Percentiles rank a stretch among this genome's conserved stretches.
phyloP scores from a whole-genome alignment of 2,888 invertebrate genomes.

The Terebella lapidaria region DNA sequence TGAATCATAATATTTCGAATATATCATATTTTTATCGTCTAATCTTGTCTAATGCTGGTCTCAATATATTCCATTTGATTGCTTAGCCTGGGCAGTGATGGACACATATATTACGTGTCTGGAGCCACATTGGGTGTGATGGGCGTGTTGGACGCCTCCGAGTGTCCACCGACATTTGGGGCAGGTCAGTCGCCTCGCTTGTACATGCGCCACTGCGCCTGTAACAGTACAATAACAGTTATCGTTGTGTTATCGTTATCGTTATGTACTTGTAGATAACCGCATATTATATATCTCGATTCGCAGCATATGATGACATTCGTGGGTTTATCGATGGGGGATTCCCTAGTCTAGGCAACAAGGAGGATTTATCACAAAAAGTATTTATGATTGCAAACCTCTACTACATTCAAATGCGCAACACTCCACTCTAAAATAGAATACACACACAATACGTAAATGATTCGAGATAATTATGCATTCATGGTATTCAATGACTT shows the following conservation, averaged over 20 bases:
- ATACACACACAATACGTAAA: no score
- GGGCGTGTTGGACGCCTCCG: conserved; percentile 50
- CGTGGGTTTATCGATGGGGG: conserved; percentile 39
- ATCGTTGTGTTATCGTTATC: not conserved
- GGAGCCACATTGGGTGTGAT: conserved; percentile 36
- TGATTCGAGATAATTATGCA: no score
- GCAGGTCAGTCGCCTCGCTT: conserved; percentile 29
- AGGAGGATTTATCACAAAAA: conserved; percentile 26
- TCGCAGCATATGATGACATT: conserved; percentile 38
- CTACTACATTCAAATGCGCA: no score
- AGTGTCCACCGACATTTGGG: conserved; percentile 50
- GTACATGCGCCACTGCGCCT: not conserved
- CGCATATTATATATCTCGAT: not conserved
- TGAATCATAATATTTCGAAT: no score
- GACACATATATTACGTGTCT: conserved; percentile 40
- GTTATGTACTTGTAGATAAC: not conserved
- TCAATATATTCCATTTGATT: not conserved
- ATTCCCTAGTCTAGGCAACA: conserved; percentile 31
- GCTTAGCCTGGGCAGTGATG: conserved; percentile 18
- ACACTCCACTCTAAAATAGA: no score
- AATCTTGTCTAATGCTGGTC: no score
- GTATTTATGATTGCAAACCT: not conserved
- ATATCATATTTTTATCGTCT: no score
- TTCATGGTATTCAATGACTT: no score
- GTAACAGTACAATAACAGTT: not conserved